These are phyloP conservation scores for Petrolisthes cinctipes DNA, from an alignment of 2,888 invertebrate genomes.

Conservation along the genomic window DNA sequence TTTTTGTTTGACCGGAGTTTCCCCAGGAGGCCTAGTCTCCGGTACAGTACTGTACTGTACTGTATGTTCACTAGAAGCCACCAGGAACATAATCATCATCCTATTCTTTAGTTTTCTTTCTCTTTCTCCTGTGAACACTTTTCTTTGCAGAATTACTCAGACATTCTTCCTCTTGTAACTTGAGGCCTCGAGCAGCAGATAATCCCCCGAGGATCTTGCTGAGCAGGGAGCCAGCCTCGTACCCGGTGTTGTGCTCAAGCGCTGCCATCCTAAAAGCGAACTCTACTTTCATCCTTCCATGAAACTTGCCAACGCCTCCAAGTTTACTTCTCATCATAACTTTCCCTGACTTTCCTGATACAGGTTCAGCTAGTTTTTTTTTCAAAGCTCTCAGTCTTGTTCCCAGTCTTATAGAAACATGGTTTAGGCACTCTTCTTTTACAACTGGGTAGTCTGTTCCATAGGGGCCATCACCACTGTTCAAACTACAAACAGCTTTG, in stretches of 20 bases:
- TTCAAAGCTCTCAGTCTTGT: conserved; percentile 23
- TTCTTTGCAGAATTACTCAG: not conserved
- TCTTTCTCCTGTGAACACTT: not conserved
- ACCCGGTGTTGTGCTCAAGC: not conserved
- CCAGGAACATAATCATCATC: too few relatives aligned
- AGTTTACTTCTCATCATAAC: not conserved
- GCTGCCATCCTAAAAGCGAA: not conserved
- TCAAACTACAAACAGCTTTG: not conserved
- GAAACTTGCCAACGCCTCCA: not conserved
- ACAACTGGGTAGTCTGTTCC: not conserved
- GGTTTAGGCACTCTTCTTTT: conserved; percentile 4
- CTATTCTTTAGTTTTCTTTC: not conserved
- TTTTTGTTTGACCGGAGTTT: not conserved
- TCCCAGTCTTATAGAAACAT: not conserved
- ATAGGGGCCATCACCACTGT: not conserved
- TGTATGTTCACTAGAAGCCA: too few relatives aligned
- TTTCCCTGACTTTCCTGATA: not conserved
- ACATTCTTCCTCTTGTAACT: not conserved
- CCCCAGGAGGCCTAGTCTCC: not conserved
- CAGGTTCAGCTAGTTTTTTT: not conserved
- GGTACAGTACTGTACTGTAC: not conserved
- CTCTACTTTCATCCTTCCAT: not conserved
- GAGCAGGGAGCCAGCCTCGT: not conserved
- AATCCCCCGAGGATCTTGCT: not conserved
- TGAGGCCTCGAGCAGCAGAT: not conserved